phyloP scores from a whole-genome alignment of 2,113 vertebrate species.

The Actenoides hombroni region DNA sequence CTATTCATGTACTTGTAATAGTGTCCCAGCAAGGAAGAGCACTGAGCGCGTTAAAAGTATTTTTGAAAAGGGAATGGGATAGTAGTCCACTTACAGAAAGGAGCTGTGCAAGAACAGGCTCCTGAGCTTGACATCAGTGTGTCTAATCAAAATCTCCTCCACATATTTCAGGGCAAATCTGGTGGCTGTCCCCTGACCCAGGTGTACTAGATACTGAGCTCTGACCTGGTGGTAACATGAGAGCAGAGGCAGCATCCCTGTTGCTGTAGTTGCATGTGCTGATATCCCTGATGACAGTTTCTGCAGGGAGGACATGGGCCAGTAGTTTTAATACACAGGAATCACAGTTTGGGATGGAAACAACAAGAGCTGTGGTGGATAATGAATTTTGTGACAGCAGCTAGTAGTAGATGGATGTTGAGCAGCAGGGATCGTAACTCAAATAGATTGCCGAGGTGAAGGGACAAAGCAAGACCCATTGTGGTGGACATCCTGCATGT shows the following conservation, averaged over 20 bases:
- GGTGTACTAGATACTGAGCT: not conserved
- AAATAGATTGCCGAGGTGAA: not conserved
- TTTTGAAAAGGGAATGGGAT: not conserved
- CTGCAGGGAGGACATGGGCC: not conserved
- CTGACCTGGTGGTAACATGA: not conserved
- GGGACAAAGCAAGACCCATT: not conserved
- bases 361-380: not conserved
- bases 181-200: not conserved
- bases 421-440: not conserved
- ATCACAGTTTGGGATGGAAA: not conserved
- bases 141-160: not conserved
- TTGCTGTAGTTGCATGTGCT: not conserved
- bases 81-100: not conserved
- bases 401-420: not conserved
- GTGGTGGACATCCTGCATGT: not conserved
- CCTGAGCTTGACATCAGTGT: not conserved
- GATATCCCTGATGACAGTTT: not conserved
- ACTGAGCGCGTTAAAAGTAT: not conserved
- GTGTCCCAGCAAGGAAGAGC: not conserved
- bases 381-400: not conserved
- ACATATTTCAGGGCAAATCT: not conserved
- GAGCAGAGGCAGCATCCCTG: not conserved
- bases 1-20: not conserved
- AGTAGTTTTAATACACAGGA: not conserved
- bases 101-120: not conserved